These are phyloP conservation scores for Picus viridis DNA, from an alignment of 2,797 vertebrate species.

Conservation along the genomic window DNA sequence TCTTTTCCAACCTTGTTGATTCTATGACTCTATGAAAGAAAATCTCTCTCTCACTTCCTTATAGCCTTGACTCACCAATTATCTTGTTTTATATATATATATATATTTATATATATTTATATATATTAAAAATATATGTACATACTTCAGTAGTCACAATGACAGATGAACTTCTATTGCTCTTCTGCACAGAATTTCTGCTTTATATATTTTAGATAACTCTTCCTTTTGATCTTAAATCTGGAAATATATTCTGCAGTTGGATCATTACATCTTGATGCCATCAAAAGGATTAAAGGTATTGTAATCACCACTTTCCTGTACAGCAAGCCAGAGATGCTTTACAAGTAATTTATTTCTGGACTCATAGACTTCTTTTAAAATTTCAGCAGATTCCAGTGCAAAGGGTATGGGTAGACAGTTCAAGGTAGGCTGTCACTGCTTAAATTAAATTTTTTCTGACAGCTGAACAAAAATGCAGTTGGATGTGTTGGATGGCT, in stretches of 20 bases:
- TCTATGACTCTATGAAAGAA: background rate
- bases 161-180: background rate
- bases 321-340: background rate
- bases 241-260: background rate
- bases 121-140: too few relatives aligned
- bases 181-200: background rate
- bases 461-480: background rate
- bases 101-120: too few relatives aligned
- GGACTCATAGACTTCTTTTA: background rate
- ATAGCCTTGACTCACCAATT: background rate
- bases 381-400: background rate
- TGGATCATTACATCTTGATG: background rate
- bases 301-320: background rate
- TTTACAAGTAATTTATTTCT: background rate
- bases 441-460: background rate
- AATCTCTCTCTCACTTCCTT: background rate
- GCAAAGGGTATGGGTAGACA: background rate
- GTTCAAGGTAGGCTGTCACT: background rate
- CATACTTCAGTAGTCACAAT: background rate
- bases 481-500: background rate
- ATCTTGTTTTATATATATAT: background rate
- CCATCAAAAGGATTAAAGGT: background rate
- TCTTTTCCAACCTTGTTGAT: too few relatives aligned
- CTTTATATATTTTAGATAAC: background rate
- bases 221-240: background rate